Conservation (phyloP, 2,797 vertebrate species). For the Pogoniulus pusillus region DNA sequence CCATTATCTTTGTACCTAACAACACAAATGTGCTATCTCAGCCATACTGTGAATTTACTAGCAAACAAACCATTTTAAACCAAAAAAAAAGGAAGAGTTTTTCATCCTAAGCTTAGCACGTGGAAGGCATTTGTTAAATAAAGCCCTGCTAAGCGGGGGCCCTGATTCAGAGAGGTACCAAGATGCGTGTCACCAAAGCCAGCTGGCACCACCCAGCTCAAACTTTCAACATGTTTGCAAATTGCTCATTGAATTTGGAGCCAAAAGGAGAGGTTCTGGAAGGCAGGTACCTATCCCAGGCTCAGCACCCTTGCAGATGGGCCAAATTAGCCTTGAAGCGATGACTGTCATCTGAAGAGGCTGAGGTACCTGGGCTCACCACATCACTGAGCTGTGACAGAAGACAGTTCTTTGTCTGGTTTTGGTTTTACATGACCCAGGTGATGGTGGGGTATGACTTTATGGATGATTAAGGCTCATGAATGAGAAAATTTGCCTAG, state of each 20-base stretch:
- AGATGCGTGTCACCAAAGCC: fast-evolving
- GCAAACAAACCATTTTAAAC: constrained; percentile 38
- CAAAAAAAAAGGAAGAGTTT: neutral
- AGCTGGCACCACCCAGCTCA: neutral
- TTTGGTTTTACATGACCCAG: neutral
- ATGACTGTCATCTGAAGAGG: neutral
- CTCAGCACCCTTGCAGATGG: neutral
- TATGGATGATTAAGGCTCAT: neutral
- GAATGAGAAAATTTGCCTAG: neutral
- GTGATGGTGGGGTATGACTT: neutral
- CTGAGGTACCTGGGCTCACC: neutral
- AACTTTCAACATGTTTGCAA: neutral
- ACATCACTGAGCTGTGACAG: neutral
- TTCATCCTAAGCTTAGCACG: neutral
- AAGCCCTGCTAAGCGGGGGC: neutral
- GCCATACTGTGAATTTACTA: constrained; percentile 54
- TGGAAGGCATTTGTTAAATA: neutral
- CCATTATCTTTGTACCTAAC: constrained; percentile 55
- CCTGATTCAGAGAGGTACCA: neutral
- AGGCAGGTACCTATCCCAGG: neutral
- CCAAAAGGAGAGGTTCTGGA: neutral
- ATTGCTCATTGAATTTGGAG: neutral
- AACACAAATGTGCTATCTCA: constrained; percentile 75
- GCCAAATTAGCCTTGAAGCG: neutral
- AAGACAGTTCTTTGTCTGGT: neutral